Conservation (phyloP, 37 sponge, comb jelly and placozoan species). For the Halichondria panicea region DNA sequence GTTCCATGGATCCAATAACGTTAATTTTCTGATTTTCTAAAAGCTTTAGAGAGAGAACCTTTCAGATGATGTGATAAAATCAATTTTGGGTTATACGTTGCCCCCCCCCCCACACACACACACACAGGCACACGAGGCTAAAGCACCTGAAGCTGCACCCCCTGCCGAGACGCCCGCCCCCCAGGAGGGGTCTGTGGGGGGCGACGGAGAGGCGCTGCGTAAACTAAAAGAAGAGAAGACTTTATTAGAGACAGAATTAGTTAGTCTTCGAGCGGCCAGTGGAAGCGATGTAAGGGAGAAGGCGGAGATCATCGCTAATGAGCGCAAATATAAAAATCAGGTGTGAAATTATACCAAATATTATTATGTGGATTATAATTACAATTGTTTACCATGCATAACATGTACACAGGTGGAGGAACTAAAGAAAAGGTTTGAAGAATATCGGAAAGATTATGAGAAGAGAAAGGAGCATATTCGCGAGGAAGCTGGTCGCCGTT, state of each 20-base stretch:
- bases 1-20: too few relatives aligned
- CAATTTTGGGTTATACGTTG: too few relatives aligned
- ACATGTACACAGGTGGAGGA: constrained; percentile 35
- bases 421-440: constrained; percentile 47
- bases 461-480: constrained; percentile 57
- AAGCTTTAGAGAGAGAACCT: too few relatives aligned
- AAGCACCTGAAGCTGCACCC: too few relatives aligned
- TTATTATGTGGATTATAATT: not conserved
- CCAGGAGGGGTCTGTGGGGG: not conserved
- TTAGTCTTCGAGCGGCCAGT: constrained; percentile 34
- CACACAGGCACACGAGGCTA: too few relatives aligned
- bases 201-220: not conserved
- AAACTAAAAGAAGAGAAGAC: constrained; percentile 40
- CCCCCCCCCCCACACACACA: too few relatives aligned
- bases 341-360: not conserved
- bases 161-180: not conserved
- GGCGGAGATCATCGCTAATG: constrained; percentile 36
- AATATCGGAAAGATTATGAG: constrained; percentile 58
- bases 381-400: not conserved
- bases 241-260: constrained; percentile 50
- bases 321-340: constrained; percentile 26
- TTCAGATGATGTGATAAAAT: too few relatives aligned
- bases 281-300: constrained; percentile 53
- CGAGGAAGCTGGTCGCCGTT: constrained; percentile 49
- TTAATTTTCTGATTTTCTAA: too few relatives aligned